These are phyloP conservation scores for Ophion slaviceki DNA, from an alignment of 2,888 invertebrate genomes.

Conservation along the genomic window DNA sequence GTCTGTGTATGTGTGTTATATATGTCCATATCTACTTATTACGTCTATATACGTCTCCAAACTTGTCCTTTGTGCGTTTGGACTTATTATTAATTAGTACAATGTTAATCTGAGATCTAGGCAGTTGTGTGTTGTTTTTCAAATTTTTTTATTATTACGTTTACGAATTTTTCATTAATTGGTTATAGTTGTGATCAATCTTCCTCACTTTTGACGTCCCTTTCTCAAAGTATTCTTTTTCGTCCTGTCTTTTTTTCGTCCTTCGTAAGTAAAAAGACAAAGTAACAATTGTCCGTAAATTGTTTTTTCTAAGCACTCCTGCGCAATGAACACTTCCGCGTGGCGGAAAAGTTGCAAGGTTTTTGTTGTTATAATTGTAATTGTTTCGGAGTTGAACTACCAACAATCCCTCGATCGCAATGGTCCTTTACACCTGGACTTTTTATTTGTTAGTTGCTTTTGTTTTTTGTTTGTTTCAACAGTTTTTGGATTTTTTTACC, in stretches of 20 bases:
- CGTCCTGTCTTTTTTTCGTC: slow-evolving; percentile 8
- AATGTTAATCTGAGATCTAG: slow-evolving; percentile 80
- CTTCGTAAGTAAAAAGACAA: slow-evolving; percentile 49
- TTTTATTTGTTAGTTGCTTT: slow-evolving; percentile 53
- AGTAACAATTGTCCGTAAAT: slow-evolving; percentile 35
- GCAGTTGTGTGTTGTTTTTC: slow-evolving; percentile 80
- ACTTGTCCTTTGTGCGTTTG: slow-evolving; percentile 82
- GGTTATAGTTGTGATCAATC: slow-evolving; percentile 59
- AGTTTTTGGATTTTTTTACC: slow-evolving; percentile 33
- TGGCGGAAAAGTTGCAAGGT: slow-evolving; percentile 46
- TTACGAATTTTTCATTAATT: slow-evolving; percentile 66
- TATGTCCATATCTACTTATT: slow-evolving; percentile 65
- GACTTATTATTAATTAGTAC: slow-evolving; percentile 78
- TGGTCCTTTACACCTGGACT: slow-evolving; percentile 65
- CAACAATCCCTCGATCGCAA: slow-evolving; percentile 53
- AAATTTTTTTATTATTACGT: slow-evolving; percentile 52
- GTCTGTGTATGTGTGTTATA: slow-evolving; percentile 50
- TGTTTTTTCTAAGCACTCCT: slow-evolving; percentile 35
- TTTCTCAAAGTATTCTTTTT: slow-evolving; percentile 37
- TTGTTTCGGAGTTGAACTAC: slow-evolving; percentile 43
- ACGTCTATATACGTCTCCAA: slow-evolving; percentile 75
- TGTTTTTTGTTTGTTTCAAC: slow-evolving; percentile 39
- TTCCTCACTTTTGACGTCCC: slow-evolving; percentile 53
- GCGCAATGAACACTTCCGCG: slow-evolving; percentile 52
- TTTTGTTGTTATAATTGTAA: slow-evolving; percentile 47